Evolutionary conservation across 2,113 vertebrate species (phyloP).

Genomic region (Pungitius pungitius): DNA sequence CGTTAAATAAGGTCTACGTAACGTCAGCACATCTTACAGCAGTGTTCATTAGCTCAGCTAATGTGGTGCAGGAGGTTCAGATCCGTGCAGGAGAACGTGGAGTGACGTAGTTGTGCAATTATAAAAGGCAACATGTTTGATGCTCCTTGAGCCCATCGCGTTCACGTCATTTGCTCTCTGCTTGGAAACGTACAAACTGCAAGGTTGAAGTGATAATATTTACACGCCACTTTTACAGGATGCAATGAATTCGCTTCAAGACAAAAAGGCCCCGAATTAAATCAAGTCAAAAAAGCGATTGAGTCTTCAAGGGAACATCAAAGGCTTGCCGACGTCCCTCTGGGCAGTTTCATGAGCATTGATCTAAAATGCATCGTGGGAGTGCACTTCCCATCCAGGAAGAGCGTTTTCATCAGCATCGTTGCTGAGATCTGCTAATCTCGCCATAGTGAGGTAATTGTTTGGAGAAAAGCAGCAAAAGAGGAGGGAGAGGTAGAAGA

Average conservation of each 20-base stretch:
- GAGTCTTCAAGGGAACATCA: conserved; percentile 67
- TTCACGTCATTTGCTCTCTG: conserved; percentile 14
- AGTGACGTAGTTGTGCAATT: conserved; percentile 31
- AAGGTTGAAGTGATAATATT: conserved; percentile 34
- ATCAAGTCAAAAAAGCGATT: conserved; percentile 52
- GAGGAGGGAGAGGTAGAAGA: conserved; percentile 6
- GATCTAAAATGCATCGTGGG: conserved; percentile 62
- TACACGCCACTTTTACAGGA: conserved; percentile 18
- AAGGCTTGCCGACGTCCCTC: conserved; percentile 62
- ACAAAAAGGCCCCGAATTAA: conserved; percentile 57
- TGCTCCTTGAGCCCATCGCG: conserved; percentile 3
- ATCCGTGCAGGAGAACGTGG: background rate
- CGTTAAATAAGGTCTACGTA: conserved; percentile 1
- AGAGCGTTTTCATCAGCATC: conserved; percentile 41
- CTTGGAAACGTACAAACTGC: background rate
- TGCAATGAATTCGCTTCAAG: conserved; percentile 53
- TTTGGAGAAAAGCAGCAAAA: conserved; percentile 15
- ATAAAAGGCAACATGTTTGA: conserved; percentile 18
- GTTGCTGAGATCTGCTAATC: conserved; percentile 48
- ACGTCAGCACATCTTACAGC: background rate
- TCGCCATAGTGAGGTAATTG: conserved; percentile 48
- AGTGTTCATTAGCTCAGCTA: background rate
- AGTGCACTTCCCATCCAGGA: conserved; percentile 44
- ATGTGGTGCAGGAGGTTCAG: background rate
- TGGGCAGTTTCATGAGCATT: conserved; percentile 57